Evolutionary conservation across 1,140 invertebrate species (phyloP).

Genomic region (Zaprionus taronus): DNA sequence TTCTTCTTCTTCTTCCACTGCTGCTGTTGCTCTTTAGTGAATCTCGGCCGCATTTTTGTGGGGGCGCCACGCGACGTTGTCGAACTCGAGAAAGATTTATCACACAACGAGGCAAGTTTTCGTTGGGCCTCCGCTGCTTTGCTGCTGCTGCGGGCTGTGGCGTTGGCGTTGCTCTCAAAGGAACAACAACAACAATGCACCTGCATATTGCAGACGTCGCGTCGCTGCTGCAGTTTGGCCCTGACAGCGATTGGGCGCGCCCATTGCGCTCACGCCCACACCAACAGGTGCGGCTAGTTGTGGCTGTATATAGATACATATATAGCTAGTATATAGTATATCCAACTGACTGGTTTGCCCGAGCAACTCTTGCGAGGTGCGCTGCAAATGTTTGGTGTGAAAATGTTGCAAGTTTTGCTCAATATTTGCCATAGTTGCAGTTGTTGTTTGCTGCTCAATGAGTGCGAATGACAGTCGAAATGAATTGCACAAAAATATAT

Average conservation of each 20-base stretch:
- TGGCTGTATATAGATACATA: slow-evolving; percentile 8
- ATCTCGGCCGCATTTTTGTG: slow-evolving; percentile 22
- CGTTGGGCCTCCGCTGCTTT: background rate
- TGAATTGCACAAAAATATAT: background rate
- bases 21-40: background rate
- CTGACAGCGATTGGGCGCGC: slow-evolving; percentile 37
- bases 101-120: background rate
- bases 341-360: slow-evolving; percentile 29
- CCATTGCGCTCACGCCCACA: slow-evolving; percentile 20
- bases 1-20: background rate
- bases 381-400: slow-evolving; percentile 8
- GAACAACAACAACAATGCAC: slow-evolving; percentile 37
- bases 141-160: background rate
- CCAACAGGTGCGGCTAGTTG: slow-evolving; percentile 29
- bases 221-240: slow-evolving; percentile 13
- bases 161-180: slow-evolving; percentile 33
- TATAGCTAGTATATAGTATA: slow-evolving; percentile 8
- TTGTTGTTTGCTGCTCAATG: slow-evolving; percentile 2
- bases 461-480: slow-evolving; percentile 12
- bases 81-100: slow-evolving; percentile 35
- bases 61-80: slow-evolving; percentile 26
- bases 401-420: slow-evolving; percentile 12
- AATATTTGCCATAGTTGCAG: slow-evolving; percentile 9
- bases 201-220: slow-evolving; percentile 33
- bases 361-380: background rate